Base-by-base conservation (phyloP, 2,113 vertebrate genomes). In the Rattus rattus region DNA sequence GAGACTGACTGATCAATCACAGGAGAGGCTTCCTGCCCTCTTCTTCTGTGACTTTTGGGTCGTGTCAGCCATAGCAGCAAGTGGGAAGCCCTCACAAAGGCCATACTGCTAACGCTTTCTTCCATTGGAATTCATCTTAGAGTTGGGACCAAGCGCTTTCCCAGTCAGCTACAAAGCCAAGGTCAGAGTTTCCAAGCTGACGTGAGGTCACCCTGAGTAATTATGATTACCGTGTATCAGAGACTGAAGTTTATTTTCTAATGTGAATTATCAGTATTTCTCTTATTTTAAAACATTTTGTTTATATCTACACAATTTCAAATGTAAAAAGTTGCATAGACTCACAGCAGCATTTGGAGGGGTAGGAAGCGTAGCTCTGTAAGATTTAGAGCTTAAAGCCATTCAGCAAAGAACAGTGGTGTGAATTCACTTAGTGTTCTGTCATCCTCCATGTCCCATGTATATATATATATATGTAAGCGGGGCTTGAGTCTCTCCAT, bases 331-430 rank as follows among this genome's bases (percentile, higher is more conserved):
- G 36, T 43, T 39, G 16, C 5, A 0, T 1, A 43, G 86, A 88
- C 36, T 56, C 54, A 2, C 16, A 16, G 1, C 0, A 0, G 43
- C 28, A 5, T n/a, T 20, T 56, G 17, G 3, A 17, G 11, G 3
- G 0, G 2, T 2, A 36, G 13, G 43, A 1, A 22, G 33, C 10
- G 19, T 3, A 20, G 59, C 14, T 13, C 8, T 3, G 2, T 91
- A 24, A 54, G 61, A 39, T 14, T 70, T 70, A 54, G 33, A 61
- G 67, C 73, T 77, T 28, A 52, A 70, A 54, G 67, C 56, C 3
- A 0, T 67, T 70, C 1, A 61, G 56, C 56, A 56, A 39, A 77
- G 24, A 28, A 80, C 6, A 2, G 75, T 11, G 5, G 24, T 2
- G 2, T 33, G 49, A 30, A 72, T 36, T 16, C 5, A 49, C 9